Evolutionary conservation across 2,888 invertebrate species (phyloP), one percentile per base, ranked within the genome.

Genomic region (Pogonocherus hispidulus): DNA sequence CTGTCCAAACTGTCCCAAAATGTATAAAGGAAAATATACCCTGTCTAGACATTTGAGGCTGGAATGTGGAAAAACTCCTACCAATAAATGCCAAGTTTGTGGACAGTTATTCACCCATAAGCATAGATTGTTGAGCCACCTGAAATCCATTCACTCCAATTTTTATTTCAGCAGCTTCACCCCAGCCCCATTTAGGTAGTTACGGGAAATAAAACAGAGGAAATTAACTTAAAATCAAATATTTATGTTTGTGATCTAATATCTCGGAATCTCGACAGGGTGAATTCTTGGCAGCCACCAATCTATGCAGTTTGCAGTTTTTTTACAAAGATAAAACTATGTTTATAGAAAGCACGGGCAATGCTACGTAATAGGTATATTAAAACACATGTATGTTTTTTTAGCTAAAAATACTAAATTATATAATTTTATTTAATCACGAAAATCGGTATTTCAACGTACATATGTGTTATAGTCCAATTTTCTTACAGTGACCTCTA

Each of bases 1-100:
- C 32, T 83, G 83, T 67, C 81, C 82, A 3, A 81, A 79, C 65
- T 84, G 83, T 67, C 80, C 79, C 9, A 84, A 83, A 78, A 76
- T 70, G 11, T 84, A 84, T 69, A 79, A 78, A 60, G 80, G 76
- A 20, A 84, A 82, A 68, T 81, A 82, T 65, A 82, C 83, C 1
- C 72, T 84, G 35, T 71, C 72, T 14, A 72, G 86, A 49, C 87
- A 88, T 78, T 78, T 84, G 64, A 83, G 84, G 55, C 80, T 86
- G 67, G 87, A 87, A 78, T 88, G 87, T 72, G 87, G 87, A 0
- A 83, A 84, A 72, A 63, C 71, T 54, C 83, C 83, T 3, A 80
- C 77, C 18, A 76, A 80, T 63, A 75, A 73, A 57, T 84, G 84
- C 69, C 63, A 73, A 20, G 59, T 77, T 66, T 84, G 84, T 66